phyloP scores from a whole-genome alignment of 2,888 invertebrate species.

The Philereme vetulata region DNA sequence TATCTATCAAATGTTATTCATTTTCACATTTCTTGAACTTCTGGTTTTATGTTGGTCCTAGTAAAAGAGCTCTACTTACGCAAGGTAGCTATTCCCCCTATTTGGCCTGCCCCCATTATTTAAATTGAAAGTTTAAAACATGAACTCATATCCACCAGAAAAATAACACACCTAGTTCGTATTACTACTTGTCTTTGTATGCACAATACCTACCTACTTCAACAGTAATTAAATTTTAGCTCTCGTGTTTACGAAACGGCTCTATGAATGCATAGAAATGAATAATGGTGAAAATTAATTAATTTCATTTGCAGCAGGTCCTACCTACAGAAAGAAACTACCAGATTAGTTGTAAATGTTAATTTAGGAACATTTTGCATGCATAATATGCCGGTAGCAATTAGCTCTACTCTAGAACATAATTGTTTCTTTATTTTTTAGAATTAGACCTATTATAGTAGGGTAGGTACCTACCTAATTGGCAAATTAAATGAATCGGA shows the following conservation, averaged over 20 bases:
- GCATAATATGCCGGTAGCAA: too few relatives aligned
- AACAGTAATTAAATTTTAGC: slow-evolving; percentile 6
- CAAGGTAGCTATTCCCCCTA: slow-evolving; percentile 60
- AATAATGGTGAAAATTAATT: slow-evolving; percentile 5
- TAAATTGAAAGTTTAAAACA: not conserved
- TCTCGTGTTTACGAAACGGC: slow-evolving; percentile 20
- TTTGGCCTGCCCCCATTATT: slow-evolving; percentile 64
- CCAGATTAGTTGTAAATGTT: too few relatives aligned
- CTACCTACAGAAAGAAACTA: too few relatives aligned
- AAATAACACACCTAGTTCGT: not conserved
- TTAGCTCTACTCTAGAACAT: too few relatives aligned
- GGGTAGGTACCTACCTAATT: too few relatives aligned
- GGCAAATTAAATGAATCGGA: too few relatives aligned
- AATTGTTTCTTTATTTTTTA: too few relatives aligned
- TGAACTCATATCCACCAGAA: not conserved
- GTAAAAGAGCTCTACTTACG: slow-evolving; percentile 39
- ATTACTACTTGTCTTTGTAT: not conserved
- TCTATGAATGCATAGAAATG: slow-evolving; percentile 8
- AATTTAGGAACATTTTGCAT: too few relatives aligned
- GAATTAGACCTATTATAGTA: too few relatives aligned
- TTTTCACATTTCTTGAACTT: too few relatives aligned
- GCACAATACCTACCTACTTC: not conserved
- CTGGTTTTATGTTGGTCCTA: too few relatives aligned
- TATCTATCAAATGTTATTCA: too few relatives aligned
- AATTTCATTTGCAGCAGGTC: not conserved